A percentile compares a stretch with the other conserved stretches of the same genome.
Conservation (phyloP, 2,113 vertebrate genomes). For the Heterotis niloticus region DNA sequence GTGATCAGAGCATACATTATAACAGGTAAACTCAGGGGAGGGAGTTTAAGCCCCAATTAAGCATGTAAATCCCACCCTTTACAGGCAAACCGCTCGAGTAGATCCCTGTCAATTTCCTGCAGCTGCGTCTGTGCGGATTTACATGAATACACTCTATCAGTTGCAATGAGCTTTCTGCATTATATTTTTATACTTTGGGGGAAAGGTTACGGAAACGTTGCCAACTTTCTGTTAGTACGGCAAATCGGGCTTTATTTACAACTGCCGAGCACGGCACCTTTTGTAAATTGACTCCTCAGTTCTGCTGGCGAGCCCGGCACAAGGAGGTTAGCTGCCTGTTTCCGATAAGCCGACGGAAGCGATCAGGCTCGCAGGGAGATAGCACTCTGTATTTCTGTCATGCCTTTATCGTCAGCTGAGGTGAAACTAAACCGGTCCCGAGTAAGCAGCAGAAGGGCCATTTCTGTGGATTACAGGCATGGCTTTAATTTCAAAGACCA, state of each 20-base stretch:
- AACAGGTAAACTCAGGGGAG: slow-evolving; percentile 72
- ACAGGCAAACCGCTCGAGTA: slow-evolving; percentile 69
- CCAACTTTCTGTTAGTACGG: slow-evolving; percentile 19
- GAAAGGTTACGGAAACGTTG: slow-evolving; percentile 43
- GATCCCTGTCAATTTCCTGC: slow-evolving; percentile 76
- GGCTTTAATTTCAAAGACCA: slow-evolving; percentile 80
- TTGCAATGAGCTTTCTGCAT: slow-evolving; percentile 54
- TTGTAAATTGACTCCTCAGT: slow-evolving; percentile 69
- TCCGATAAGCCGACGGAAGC: slow-evolving; percentile 72
- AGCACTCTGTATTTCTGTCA: slow-evolving; percentile 70
- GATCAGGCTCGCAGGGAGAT: slow-evolving; percentile 63
- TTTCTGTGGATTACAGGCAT: slow-evolving; percentile 71
- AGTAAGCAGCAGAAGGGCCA: slow-evolving; percentile 64
- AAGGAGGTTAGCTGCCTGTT: slow-evolving; percentile 68
- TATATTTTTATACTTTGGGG: slow-evolving; percentile 46
- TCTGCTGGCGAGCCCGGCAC: slow-evolving; percentile 59
- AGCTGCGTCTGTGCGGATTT: slow-evolving; percentile 65
- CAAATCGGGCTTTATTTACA: slow-evolving; percentile 64
- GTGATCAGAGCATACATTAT: slow-evolving; percentile 54
- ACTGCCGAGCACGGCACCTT: slow-evolving; percentile 47
- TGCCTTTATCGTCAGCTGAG: slow-evolving; percentile 69
- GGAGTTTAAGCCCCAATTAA: slow-evolving; percentile 73
- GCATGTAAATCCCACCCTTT: slow-evolving; percentile 79
- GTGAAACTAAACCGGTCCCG: slow-evolving; percentile 72
- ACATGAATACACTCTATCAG: slow-evolving; percentile 68